phyloP scores from a whole-genome alignment of 2,797 vertebrate genomes.

The Sphenodon punctatus region DNA sequence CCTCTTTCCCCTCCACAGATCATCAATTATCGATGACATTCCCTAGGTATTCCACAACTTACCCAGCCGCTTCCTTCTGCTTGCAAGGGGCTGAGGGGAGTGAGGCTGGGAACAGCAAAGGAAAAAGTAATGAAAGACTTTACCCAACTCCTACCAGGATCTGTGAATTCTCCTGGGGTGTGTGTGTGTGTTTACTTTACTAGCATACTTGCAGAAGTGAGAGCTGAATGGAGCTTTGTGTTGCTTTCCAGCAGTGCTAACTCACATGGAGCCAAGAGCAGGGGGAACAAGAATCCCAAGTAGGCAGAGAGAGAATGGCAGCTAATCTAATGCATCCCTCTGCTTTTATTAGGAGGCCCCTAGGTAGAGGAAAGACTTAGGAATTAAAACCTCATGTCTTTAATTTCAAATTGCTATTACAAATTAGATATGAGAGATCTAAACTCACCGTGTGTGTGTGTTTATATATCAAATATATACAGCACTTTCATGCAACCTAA shows the following conservation, averaged over 20 bases:
- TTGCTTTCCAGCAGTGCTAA: not conserved
- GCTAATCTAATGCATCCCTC: not conserved
- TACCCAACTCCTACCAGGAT: not conserved
- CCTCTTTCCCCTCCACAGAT: not conserved
- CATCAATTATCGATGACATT: not conserved
- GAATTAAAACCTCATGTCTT: not conserved
- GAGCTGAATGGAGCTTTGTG: constrained; percentile 59
- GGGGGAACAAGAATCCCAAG: not conserved
- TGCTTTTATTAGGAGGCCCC: not conserved
- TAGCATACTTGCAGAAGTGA: not conserved
- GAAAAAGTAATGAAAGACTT: not conserved
- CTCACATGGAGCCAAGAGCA: not conserved
- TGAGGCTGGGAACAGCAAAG: not conserved
- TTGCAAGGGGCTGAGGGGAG: not conserved
- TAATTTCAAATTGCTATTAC: not conserved
- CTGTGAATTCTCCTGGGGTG: not conserved
- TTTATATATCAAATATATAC: not conserved
- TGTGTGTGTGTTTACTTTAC: not conserved
- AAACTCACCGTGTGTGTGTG: not conserved
- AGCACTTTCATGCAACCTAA: too few species aligned
- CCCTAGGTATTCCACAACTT: not conserved
- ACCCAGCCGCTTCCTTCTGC: not conserved
- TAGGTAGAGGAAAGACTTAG: not conserved
- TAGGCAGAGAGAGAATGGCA: not conserved
- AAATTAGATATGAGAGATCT: not conserved